Evolutionary conservation across 64 coral and sea anemone genomes (phyloP).

Genomic region (Montipora capricornis): DNA sequence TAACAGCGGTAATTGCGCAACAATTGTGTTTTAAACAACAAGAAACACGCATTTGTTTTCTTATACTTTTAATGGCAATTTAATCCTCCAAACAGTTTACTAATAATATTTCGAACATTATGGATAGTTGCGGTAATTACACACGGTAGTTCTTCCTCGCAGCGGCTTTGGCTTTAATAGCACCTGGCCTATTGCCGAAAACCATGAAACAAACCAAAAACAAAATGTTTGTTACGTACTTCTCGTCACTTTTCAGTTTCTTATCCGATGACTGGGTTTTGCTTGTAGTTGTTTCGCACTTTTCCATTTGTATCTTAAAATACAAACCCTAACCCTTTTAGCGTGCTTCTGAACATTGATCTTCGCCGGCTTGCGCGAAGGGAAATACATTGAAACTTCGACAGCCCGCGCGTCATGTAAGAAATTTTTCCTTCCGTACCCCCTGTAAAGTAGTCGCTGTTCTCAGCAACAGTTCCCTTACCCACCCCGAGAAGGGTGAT

Average conservation of each 20-base stretch:
- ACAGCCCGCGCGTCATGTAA: slow-evolving; percentile 19
- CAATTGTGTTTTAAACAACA: background rate
- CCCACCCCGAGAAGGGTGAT: slow-evolving; percentile 1
- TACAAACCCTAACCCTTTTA: slow-evolving; percentile 18
- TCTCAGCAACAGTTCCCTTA: slow-evolving; percentile 11
- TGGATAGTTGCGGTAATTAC: no score
- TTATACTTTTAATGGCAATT: background rate
- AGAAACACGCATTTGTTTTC: background rate
- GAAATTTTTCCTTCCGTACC: slow-evolving; percentile 2
- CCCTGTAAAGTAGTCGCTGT: slow-evolving; percentile 6
- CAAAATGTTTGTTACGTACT: no score
- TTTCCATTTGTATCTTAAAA: background rate
- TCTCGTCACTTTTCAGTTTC: no score
- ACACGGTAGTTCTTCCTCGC: no score
- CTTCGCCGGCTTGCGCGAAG: slow-evolving; percentile 22
- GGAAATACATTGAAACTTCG: background rate
- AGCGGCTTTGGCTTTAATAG: no score
- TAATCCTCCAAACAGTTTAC: slow-evolving; percentile 32
- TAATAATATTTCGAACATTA: no score
- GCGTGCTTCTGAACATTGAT: slow-evolving; percentile 19
- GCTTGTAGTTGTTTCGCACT: slow-evolving; percentile 17
- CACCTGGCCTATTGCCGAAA: no score
- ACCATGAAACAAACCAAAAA: no score
- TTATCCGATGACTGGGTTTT: slow-evolving; percentile 32
- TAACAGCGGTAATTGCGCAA: background rate